These are phyloP conservation scores for Lissocephala sabroskyi DNA, from an alignment of 2,888 invertebrate species.

Conservation along the genomic window DNA sequence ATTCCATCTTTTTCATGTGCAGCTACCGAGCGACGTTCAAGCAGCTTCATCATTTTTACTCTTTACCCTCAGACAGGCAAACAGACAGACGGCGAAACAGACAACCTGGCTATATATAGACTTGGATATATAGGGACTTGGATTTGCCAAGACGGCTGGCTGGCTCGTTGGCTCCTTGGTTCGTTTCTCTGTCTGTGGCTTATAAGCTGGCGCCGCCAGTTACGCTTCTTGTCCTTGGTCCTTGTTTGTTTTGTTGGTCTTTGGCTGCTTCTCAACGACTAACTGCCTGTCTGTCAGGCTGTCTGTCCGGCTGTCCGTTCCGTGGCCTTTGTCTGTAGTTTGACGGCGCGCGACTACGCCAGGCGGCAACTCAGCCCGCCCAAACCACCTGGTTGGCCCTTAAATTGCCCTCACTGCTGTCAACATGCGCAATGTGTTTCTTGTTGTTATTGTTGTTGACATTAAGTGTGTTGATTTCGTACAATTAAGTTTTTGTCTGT, in stretches of 20 bases:
- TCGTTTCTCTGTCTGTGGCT: too few relatives aligned
- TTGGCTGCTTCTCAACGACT: conserved; percentile 30
- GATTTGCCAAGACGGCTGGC: conserved; percentile 26
- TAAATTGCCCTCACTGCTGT: conserved; percentile 34
- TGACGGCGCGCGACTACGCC: conserved; percentile 10
- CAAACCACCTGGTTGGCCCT: too few relatives aligned
- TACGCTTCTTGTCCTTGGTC: conserved; percentile 18
- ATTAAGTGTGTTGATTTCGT: conserved; percentile 65
- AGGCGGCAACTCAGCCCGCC: conserved; percentile 4
- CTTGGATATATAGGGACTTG: background rate
- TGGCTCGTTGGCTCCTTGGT: background rate
- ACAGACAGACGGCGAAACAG: too few relatives aligned
- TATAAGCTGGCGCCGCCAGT: conserved; percentile 34
- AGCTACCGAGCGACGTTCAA: conserved; percentile 17
- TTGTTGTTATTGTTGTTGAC: conserved; percentile 32
- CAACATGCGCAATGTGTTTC: conserved; percentile 35
- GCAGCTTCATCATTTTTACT: conserved; percentile 54
- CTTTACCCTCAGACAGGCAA: conserved; percentile 22
- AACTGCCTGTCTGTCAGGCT: conserved; percentile 13
- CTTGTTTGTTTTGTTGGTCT: conserved; percentile 32
- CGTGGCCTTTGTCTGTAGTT: conserved; percentile 1
- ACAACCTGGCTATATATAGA: conserved; percentile 6
- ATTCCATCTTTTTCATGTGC: conserved; percentile 56
- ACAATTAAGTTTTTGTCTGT: conserved; percentile 63
- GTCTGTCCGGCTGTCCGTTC: conserved; percentile 8